A percentile compares a stretch with the other conserved stretches of the same genome.
phyloP scores from a whole-genome alignment of 2,888 invertebrate species.

The Torymus tubicola region DNA sequence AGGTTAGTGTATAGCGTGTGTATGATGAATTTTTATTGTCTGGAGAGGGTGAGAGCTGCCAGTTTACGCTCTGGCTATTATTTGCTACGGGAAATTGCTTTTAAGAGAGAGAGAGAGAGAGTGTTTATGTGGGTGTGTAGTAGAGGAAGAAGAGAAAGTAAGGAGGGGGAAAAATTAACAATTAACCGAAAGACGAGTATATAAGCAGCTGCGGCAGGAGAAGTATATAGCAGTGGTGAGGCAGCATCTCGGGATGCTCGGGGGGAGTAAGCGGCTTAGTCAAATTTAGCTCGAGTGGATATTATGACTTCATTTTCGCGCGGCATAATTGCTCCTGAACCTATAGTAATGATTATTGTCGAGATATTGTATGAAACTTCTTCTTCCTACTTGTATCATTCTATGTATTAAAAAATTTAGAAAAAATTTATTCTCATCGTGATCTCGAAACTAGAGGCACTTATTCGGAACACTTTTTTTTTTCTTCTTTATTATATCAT shows the following conservation, averaged over 20 bases:
- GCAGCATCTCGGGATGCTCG: not conserved
- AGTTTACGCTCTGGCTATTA: not conserved
- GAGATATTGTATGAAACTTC: not conserved
- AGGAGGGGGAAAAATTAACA: constrained; percentile 13
- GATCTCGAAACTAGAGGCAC: no score
- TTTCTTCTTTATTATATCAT: no score
- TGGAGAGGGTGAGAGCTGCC: not conserved
- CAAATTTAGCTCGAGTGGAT: constrained; percentile 50
- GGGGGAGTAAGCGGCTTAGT: constrained; percentile 44
- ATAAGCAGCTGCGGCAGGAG: not conserved
- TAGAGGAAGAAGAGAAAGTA: not conserved
- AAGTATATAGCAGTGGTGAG: not conserved
- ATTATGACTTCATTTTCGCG: constrained; percentile 50
- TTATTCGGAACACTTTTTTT: no score
- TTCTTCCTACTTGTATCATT: no score
- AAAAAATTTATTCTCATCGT: no score
- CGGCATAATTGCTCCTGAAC: constrained; percentile 37
- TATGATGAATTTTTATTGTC: not conserved
- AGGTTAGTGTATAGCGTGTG: not conserved
- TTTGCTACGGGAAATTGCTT: constrained; percentile 34
- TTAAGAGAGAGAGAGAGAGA: not conserved
- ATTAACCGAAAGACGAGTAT: constrained; percentile 18
- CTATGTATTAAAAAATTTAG: no score
- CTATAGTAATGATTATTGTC: constrained; percentile 42
- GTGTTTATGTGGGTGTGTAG: not conserved